Base-by-base conservation (phyloP, 2,797 vertebrate genomes). In the Carapus acus region DNA sequence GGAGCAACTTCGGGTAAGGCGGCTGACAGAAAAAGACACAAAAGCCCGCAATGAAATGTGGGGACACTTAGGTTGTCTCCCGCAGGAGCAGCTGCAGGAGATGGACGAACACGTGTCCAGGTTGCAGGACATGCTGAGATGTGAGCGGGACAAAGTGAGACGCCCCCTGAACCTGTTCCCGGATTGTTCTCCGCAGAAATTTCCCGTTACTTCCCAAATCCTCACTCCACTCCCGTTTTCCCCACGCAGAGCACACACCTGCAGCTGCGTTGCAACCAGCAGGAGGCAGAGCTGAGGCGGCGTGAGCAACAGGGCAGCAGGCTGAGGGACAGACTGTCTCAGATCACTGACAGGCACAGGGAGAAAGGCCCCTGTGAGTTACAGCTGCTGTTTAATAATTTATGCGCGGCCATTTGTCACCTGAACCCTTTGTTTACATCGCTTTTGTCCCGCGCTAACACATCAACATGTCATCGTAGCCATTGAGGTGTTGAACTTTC, bases 401-500 rank as follows among this genome's bases (percentile, higher is more conserved):
- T 2, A 46, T 18, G 1, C 27, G 33, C 16, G 22, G 37, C 19
- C 1, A 21, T 36, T 36, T 48, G 15, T 48, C 3, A 27, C 11
- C 2, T 8, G 2, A 14, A 6, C 3, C 17, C 34, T 34, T 46
- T 47, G 12, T 36, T 47, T 19, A 12, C 31, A 33, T 33, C 2
- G 3, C 31, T 5, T 33, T 33, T 33, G 8, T 11, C 14, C 6
- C 14, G 31, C 14, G 14, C 31, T 3, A 9, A 12, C 31, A 3
- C 31, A 33, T 12, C 31, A 9, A 13, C 17, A 46, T 50, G 40
- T 58, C 18, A 38, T 0, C 41, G 8, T 34, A 90, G 88, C 78
- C 38, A 85, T 90, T 16, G 86, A 88, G 42, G 69, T 88, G 38
- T 23, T 88, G 23, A 90, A 88, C 55, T 16, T 67, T 8, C 66